Conservation (phyloP, 1,140 invertebrate genomes). For the Archivesica marissinica region DNA sequence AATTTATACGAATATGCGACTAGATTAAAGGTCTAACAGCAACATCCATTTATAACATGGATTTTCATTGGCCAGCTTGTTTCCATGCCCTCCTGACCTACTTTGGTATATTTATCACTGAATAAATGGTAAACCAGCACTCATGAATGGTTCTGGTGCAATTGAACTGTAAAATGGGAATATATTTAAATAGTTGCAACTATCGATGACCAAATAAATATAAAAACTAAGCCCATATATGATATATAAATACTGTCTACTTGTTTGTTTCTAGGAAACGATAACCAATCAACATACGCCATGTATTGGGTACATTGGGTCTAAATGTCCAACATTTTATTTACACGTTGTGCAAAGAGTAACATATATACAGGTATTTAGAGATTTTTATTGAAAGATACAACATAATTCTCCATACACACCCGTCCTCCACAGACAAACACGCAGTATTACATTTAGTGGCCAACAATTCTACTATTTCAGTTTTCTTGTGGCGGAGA, state of each 20-base stretch:
- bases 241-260: neutral
- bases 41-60: neutral
- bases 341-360: neutral
- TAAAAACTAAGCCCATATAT: neutral
- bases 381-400: neutral
- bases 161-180: too few species aligned
- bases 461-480: too few species aligned
- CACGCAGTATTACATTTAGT: too few species aligned
- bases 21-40: constrained; percentile 37
- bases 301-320: constrained; percentile 2
- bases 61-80: constrained; percentile 41
- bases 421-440: too few species aligned
- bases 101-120: too few species aligned
- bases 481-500: too few species aligned
- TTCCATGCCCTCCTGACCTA: constrained; percentile 40
- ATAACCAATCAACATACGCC: constrained; percentile 43
- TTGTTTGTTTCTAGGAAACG: constrained; percentile 26
- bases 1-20: constrained; percentile 58
- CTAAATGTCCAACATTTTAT: neutral
- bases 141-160: too few species aligned
- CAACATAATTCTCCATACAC: too few species aligned
- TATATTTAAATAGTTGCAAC: too few species aligned
- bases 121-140: too few species aligned
- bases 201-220: neutral
- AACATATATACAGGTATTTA: neutral